phyloP scores from a whole-genome alignment of 2,113 vertebrate genomes.

The Brachyistius frenatus region DNA sequence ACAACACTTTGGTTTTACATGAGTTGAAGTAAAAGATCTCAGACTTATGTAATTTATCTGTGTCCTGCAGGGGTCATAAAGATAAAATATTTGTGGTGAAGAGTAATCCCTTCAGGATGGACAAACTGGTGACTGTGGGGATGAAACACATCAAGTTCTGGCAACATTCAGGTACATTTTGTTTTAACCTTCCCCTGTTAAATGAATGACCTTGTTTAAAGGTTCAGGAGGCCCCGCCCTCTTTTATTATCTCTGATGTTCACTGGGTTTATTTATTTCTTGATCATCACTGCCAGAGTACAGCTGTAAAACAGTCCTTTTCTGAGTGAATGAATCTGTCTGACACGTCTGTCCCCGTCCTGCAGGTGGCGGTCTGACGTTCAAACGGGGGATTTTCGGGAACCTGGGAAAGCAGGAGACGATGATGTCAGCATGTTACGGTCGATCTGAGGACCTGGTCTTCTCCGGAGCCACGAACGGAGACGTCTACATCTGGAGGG shows the following conservation, averaged over 20 bases:
- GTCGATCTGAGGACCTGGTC: slow-evolving; percentile 91
- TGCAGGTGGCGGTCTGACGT: slow-evolving; percentile 94
- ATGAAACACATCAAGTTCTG: slow-evolving; percentile 99
- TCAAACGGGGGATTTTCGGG: slow-evolving; percentile 93
- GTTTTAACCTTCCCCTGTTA: not conserved
- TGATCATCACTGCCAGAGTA: too few species aligned
- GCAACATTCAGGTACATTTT: slow-evolving; percentile 91
- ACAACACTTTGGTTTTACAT: too few species aligned
- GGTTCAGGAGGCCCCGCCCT: too few species aligned
- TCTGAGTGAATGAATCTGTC: too few species aligned
- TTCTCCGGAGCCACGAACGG: slow-evolving; percentile 95
- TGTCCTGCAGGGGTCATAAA: slow-evolving; percentile 91
- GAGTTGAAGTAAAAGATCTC: too few species aligned
- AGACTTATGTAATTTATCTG: not conserved
- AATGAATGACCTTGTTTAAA: too few species aligned
- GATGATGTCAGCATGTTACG: slow-evolving; percentile 96
- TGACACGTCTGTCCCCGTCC: not conserved
- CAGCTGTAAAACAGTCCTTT: too few species aligned
- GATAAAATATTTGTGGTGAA: slow-evolving; percentile 98
- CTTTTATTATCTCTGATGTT: too few species aligned
- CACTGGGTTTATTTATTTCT: too few species aligned
- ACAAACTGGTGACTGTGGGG: slow-evolving; percentile 95
- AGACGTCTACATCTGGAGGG: slow-evolving; percentile 98
- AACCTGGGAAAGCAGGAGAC: slow-evolving; percentile 91
- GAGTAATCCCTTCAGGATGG: slow-evolving; percentile 93